phyloP scores from a whole-genome alignment of 1,140 invertebrate species.

The Tetragonula clypearis region DNA sequence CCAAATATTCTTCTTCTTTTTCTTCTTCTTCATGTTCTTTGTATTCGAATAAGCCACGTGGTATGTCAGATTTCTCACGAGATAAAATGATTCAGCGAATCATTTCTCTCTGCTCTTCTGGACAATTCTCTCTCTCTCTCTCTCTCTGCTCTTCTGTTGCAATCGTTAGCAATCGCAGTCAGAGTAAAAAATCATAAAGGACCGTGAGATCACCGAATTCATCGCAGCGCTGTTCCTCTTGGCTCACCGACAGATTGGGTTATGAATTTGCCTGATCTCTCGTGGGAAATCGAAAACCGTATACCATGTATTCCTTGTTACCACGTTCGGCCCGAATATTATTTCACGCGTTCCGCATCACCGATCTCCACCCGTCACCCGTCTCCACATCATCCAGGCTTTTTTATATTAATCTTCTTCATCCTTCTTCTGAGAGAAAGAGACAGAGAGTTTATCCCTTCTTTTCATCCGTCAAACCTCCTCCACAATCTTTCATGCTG shows the following conservation, averaged over 20 bases:
- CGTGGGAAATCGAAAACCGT: conserved; percentile 51
- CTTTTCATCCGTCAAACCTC: background rate
- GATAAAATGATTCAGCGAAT: background rate
- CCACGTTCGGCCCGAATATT: conserved; percentile 37
- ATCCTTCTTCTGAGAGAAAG: background rate
- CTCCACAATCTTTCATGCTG: background rate
- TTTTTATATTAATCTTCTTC: background rate
- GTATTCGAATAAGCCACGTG: background rate
- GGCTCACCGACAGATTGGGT: conserved; percentile 35
- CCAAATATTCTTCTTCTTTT: background rate
- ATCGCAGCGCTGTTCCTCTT: background rate
- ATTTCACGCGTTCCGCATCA: conserved; percentile 36
- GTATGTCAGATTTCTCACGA: background rate
- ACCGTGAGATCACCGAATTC: background rate
- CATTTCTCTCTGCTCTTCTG: background rate
- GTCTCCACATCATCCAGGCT: background rate
- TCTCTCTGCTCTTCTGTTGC: too few relatives aligned
- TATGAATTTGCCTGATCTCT: conserved; percentile 53
- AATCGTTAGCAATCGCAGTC: background rate
- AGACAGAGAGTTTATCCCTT: background rate
- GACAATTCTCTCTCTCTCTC: too few relatives aligned
- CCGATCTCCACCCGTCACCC: conserved; percentile 16
- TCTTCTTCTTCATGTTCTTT: background rate
- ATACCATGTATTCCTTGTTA: background rate
- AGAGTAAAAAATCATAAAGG: background rate